phyloP scores from a whole-genome alignment of 1,140 invertebrate genomes.

The Drosophila dunni region DNA sequence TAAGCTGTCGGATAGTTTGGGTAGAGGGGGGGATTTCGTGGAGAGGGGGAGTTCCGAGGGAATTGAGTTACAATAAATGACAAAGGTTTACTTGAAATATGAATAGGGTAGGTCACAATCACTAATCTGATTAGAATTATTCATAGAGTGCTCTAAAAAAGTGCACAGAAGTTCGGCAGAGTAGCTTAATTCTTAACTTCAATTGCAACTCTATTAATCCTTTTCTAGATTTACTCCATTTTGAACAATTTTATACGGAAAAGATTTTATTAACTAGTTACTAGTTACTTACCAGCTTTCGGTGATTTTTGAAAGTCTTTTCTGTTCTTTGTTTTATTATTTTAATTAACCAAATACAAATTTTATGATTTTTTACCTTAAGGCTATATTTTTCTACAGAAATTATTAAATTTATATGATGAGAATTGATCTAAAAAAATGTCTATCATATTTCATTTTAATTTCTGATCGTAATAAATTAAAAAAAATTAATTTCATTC shows the following conservation, averaged over 20 bases:
- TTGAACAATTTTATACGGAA: background rate
- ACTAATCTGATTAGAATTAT: slow-evolving; percentile 73
- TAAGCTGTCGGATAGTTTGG: slow-evolving; percentile 20
- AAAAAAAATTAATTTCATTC: too few relatives aligned
- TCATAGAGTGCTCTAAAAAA: slow-evolving; percentile 5
- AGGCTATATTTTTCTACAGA: too few relatives aligned
- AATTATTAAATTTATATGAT: too few relatives aligned
- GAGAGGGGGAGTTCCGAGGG: slow-evolving; percentile 6
- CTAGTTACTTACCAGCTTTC: background rate
- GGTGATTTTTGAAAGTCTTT: background rate
- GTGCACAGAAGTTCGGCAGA: slow-evolving; percentile 1
- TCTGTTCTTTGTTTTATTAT: background rate
- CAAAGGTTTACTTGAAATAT: slow-evolving; percentile 73
- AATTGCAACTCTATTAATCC: slow-evolving; percentile 4
- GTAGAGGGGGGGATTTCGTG: too few relatives aligned
- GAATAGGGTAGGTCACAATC: slow-evolving; percentile 77
- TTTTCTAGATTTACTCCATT: too few relatives aligned
- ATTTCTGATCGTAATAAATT: too few relatives aligned
- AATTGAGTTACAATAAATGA: slow-evolving; percentile 67
- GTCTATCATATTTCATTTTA: too few relatives aligned
- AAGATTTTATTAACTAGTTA: too few relatives aligned
- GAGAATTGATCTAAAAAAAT: too few relatives aligned
- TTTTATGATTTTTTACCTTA: too few relatives aligned
- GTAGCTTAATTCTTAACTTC: background rate
- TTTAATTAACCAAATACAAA: too few relatives aligned